These are phyloP conservation scores for Tipula confusa DNA, from an alignment of 2,888 invertebrate species.

Conservation along the genomic window DNA sequence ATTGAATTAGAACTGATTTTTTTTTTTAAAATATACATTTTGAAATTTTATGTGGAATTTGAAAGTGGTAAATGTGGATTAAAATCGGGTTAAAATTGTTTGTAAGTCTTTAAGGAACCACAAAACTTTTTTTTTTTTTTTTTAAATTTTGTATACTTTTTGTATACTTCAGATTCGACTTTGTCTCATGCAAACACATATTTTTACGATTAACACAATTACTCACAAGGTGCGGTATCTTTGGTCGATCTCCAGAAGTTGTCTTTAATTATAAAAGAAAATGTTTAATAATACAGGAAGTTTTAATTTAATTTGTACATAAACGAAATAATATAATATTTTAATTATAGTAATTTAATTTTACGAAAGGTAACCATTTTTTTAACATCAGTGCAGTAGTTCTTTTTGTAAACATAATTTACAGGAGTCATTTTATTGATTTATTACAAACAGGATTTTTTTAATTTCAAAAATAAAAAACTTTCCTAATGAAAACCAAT, in stretches of 20 bases:
- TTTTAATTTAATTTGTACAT: neutral
- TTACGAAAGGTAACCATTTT: too few species aligned
- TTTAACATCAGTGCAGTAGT: too few species aligned
- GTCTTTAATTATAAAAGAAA: neutral
- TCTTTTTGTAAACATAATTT: too few species aligned
- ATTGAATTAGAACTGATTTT: neutral
- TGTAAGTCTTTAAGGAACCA: neutral
- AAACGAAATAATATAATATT: too few species aligned
- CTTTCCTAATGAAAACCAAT: too few species aligned
- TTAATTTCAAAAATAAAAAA: too few species aligned
- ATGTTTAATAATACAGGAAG: neutral
- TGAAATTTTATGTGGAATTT: neutral
- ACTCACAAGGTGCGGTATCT: constrained; percentile 12
- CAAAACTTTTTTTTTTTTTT: neutral
- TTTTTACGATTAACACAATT: neutral
- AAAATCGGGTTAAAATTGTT: neutral
- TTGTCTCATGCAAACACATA: neutral
- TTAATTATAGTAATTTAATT: too few species aligned
- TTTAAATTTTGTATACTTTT: neutral
- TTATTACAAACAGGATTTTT: too few species aligned
- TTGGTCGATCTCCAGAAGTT: constrained; percentile 9
- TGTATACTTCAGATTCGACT: too few species aligned
- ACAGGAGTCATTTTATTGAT: too few species aligned
- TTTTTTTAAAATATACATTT: neutral
- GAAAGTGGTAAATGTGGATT: neutral